phyloP scores from a whole-genome alignment of 2,797 vertebrate genomes.

The Anableps anableps region DNA sequence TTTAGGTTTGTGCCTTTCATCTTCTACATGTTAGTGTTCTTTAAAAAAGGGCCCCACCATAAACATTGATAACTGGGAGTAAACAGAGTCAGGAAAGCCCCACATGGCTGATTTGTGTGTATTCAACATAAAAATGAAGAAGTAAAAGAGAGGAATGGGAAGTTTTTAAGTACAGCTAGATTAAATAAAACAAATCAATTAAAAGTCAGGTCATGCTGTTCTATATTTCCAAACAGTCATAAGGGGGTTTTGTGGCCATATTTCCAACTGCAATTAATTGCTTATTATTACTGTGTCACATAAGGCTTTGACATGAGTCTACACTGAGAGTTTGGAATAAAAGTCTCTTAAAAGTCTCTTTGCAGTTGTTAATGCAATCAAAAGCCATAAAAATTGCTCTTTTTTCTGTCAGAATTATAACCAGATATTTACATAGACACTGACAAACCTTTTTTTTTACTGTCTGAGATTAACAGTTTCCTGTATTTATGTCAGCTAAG shows the following conservation, averaged over 20 bases:
- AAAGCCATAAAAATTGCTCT: neutral
- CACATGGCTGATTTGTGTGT: neutral
- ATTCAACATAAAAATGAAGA: neutral
- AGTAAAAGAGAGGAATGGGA: neutral
- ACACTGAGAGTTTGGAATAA: conserved; percentile 17
- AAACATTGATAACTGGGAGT: neutral
- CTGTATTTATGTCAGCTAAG: neutral
- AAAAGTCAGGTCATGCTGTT: neutral
- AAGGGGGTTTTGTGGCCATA: conserved; percentile 9
- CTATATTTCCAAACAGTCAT: conserved; percentile 10
- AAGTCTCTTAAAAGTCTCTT: conserved; percentile 22
- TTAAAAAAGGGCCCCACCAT: neutral
- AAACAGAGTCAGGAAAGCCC: neutral
- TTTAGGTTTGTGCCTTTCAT: neutral
- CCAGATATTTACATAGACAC: neutral
- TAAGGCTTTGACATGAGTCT: conserved; percentile 19
- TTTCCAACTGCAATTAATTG: conserved; percentile 24
- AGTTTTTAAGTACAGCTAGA: neutral
- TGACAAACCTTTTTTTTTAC: neutral
- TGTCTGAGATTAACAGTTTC: neutral
- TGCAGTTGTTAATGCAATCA: conserved; percentile 3
- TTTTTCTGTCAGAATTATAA: neutral
- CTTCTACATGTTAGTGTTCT: neutral
- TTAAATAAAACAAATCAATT: neutral
- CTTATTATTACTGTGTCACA: conserved; percentile 18